Evolutionary conservation across 2,888 invertebrate genomes (phyloP).

Genomic region (Orgyia antiqua): DNA sequence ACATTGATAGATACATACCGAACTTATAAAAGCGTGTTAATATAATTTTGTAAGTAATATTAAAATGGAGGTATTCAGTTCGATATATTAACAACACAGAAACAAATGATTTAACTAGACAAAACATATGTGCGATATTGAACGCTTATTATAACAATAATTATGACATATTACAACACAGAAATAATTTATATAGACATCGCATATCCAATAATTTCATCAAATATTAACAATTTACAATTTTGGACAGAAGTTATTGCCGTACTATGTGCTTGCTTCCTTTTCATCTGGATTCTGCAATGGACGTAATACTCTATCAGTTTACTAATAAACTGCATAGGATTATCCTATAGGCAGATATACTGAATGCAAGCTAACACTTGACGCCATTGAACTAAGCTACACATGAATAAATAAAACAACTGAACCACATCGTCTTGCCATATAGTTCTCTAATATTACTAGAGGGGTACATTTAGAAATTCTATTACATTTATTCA

Average conservation of each 20-base stretch:
- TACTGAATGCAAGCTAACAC: slow-evolving; percentile 50
- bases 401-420: slow-evolving; percentile 42
- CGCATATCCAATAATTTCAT: no score
- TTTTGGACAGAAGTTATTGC: slow-evolving; percentile 54
- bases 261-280: slow-evolving; percentile 67
- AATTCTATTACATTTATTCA: slow-evolving; percentile 27
- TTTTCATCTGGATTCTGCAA: slow-evolving; percentile 71
- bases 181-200: no score
- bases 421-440: slow-evolving; percentile 23
- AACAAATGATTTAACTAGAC: no score
- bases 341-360: slow-evolving; percentile 27
- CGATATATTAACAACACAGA: no score
- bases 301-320: slow-evolving; percentile 66
- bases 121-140: no score
- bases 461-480: slow-evolving; percentile 30
- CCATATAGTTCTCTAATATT: slow-evolving; percentile 30
- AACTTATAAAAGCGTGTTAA: no score
- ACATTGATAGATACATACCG: no score
- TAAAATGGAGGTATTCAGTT: no score
- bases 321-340: slow-evolving; percentile 29
- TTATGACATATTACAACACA: no score
- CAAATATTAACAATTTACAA: slow-evolving; percentile 30
- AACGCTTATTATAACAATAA: no score
- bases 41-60: no score
- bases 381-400: slow-evolving; percentile 65